Evolutionary conservation across 2,797 vertebrate species (phyloP).

Genomic region (Linurgus olivaceus): DNA sequence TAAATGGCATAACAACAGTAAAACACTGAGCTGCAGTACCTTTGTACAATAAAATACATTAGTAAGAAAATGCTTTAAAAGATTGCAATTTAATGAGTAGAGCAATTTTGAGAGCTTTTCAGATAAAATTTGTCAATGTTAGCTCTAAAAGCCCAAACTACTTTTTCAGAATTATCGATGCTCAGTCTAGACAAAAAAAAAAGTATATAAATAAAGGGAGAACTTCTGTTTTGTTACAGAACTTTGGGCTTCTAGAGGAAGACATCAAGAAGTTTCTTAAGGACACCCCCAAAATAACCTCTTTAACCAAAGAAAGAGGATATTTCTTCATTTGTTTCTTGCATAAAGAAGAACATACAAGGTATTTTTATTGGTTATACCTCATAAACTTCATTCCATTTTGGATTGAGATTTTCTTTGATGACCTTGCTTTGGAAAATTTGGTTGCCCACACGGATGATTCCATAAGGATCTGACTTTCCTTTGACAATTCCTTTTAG

Average conservation of each 20-base stretch:
- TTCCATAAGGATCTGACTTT: constrained; percentile 94
- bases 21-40: neutral
- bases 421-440: constrained; percentile 91
- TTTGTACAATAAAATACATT: neutral
- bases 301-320: neutral
- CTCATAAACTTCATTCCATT: constrained; percentile 96
- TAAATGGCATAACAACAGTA: neutral
- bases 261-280: neutral
- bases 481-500: constrained; percentile 92
- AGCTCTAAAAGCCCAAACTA: neutral
- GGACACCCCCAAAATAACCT: neutral
- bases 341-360: neutral
- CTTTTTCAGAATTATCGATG: neutral
- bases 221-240: neutral
- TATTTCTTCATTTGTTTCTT: neutral
- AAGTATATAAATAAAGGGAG: neutral
- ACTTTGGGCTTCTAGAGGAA: neutral
- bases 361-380: constrained; percentile 62
- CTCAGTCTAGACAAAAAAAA: neutral
- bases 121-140: neutral
- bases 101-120: neutral
- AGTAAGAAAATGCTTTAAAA: neutral
- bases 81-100: neutral
- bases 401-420: constrained; percentile 87
- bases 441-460: constrained; percentile 85